Conservation (phyloP, 2,113 vertebrate species). For the Hyperoodon ampullatus region DNA sequence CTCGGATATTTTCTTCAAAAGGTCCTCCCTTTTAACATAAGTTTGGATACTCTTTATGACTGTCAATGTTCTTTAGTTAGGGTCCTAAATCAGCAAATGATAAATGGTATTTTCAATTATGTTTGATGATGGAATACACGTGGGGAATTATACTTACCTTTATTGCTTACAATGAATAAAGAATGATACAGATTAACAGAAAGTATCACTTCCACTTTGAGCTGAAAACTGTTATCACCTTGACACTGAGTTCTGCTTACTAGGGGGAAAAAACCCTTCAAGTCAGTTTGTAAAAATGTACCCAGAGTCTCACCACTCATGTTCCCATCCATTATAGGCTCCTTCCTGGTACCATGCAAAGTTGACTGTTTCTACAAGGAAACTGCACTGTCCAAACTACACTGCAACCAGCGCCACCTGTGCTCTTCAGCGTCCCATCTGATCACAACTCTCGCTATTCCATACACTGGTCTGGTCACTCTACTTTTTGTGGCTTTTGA, state of each 20-base stretch:
- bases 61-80: neutral
- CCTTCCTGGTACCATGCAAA: neutral
- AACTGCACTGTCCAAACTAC: neutral
- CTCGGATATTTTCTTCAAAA: neutral
- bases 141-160: slow-evolving; percentile 5
- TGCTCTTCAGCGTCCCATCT: neutral
- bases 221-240: neutral
- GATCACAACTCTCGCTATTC: neutral
- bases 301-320: neutral
- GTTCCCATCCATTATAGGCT: neutral
- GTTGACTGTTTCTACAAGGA: neutral
- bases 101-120: neutral
- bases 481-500: neutral
- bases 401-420: neutral
- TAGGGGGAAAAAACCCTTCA: neutral
- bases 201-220: neutral
- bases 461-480: neutral
- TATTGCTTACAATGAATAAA: neutral
- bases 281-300: neutral
- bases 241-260: neutral
- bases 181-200: neutral
- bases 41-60: neutral
- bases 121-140: neutral
- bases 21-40: neutral
- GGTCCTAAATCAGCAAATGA: neutral